Percentiles rank a stretch among this genome's conserved stretches.
These are phyloP conservation scores for Gryon sp. DNA, from an alignment of 1,140 invertebrate genomes.

Conservation along the genomic window DNA sequence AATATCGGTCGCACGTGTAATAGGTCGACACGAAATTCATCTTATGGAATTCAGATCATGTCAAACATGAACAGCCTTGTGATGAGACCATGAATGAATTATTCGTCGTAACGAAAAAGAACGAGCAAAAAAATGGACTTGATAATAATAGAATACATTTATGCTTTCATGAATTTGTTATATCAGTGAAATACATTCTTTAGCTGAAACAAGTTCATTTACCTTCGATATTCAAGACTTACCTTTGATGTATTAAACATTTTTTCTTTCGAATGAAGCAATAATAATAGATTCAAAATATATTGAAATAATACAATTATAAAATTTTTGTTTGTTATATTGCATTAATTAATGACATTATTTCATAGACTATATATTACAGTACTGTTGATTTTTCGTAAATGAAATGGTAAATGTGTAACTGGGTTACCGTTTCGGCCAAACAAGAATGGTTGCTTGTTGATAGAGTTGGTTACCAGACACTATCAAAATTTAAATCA, in stretches of 20 bases:
- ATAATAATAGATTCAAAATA: too few species aligned
- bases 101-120: slow-evolving; percentile 18
- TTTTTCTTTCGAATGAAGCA: too few species aligned
- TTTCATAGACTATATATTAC: too few species aligned
- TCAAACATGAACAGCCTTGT: slow-evolving; percentile 64
- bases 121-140: slow-evolving; percentile 27
- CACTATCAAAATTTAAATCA: slow-evolving; percentile 53
- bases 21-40: slow-evolving; percentile 51
- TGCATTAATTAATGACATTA: too few species aligned
- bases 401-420: slow-evolving; percentile 33
- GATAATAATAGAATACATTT: slow-evolving; percentile 43
- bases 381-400: too few species aligned
- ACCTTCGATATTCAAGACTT: too few species aligned
- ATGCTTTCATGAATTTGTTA: too few species aligned
- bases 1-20: slow-evolving; percentile 65
- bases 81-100: slow-evolving; percentile 55
- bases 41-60: slow-evolving; percentile 66
- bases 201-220: too few species aligned
- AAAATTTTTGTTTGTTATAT: too few species aligned
- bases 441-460: slow-evolving; percentile 63
- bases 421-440: slow-evolving; percentile 60
- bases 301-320: too few species aligned
- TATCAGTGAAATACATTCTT: too few species aligned
- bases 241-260: too few species aligned
- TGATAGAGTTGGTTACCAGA: slow-evolving; percentile 58